Base-by-base conservation (phyloP, 2,888 invertebrate species). In the Peribatodes rhomboidaria region DNA sequence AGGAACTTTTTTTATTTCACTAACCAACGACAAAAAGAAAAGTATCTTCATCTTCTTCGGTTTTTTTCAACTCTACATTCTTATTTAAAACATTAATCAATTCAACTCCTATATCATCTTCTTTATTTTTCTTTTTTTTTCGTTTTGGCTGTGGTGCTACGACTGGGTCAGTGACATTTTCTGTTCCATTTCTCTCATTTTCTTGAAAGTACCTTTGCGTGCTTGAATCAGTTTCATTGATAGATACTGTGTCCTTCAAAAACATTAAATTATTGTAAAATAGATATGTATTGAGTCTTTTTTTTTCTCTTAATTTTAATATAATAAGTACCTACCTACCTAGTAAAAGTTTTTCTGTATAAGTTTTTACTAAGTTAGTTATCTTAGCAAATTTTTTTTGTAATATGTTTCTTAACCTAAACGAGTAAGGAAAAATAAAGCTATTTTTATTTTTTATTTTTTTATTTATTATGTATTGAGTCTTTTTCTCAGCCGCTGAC, bases 1-100 rank as follows among this genome's bases (percentile, higher is more conserved):
- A 61, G 67, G 62, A 53, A 67, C 58, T 59, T 65, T 70, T 62
- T 67, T 62, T 60, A 67, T 65, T 65, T 63, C 62, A 63, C 63
- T 67, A 61, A 65, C 62, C 67, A 65, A 70, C 55, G 62, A 65
- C 65, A 67, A 63, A 60, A 70, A 65, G 63, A 70, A 69, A 61
- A 47, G 37, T 46, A 47, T 46, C 56, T 57, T 57, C 56, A 57
- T 57, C 56, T 57, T 37, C 52, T 52, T 59, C 59, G 9, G 18
- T 10, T 59, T 62, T 59, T 63, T 65, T 65, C 22, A 60, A 65
- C 63, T 61, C 66, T 61, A 64, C 50, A 61, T 66, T 66, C 61
- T 66, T 64, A 69, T 61, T 66, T 66, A 64, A 56, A 22, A 64
- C 64, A 37, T 64, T 64, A 35, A 66, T 60, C 56, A 67, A 67